These are phyloP conservation scores for Teinopalpus imperialis DNA, from an alignment of 2,888 invertebrate species.

Conservation along the genomic window DNA sequence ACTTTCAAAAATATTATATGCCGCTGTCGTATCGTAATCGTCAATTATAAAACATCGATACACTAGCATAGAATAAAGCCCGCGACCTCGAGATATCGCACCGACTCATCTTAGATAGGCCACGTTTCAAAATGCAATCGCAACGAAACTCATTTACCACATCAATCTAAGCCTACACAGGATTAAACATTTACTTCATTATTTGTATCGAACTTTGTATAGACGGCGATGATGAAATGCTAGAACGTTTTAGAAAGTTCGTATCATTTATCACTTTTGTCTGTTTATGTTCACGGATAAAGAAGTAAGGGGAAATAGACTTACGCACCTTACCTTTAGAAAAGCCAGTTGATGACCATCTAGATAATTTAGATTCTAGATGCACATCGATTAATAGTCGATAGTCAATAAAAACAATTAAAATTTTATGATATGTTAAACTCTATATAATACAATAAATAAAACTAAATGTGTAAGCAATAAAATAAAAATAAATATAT, in stretches of 20 bases:
- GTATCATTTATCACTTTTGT: too few species aligned
- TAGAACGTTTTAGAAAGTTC: conserved; percentile 1
- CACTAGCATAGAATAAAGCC: conserved; percentile 29
- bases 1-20: background rate
- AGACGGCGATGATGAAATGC: conserved; percentile 4
- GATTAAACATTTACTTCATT: conserved; percentile 32
- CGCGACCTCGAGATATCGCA: conserved; percentile 36
- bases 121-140: conserved; percentile 39
- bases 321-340: too few species aligned
- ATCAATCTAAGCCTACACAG: conserved; percentile 47
- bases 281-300: too few species aligned
- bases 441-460: too few species aligned
- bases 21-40: conserved; percentile 12
- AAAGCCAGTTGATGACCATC: too few species aligned
- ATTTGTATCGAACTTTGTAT: conserved; percentile 10
- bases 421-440: too few species aligned
- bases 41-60: background rate
- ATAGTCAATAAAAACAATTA: too few species aligned
- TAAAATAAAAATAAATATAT: too few species aligned
- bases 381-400: too few species aligned
- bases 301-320: too few species aligned
- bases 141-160: conserved; percentile 38
- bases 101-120: conserved; percentile 33
- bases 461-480: too few species aligned
- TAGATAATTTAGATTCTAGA: too few species aligned